These are phyloP conservation scores for Charaxes varanes DNA, from an alignment of 1,140 invertebrate genomes.

Conservation along the genomic window DNA sequence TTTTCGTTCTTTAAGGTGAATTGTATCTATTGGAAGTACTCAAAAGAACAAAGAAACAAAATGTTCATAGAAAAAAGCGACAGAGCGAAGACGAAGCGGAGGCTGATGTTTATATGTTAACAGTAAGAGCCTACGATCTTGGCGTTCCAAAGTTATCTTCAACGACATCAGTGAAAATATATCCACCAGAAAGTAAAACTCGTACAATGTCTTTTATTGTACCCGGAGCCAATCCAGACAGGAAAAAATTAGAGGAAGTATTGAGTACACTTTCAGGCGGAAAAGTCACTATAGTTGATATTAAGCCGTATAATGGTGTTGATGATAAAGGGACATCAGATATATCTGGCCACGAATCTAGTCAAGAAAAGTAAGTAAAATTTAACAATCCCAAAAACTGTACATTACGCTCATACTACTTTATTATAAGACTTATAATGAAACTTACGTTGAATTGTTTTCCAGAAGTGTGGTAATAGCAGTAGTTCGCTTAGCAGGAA, in stretches of 20 bases:
- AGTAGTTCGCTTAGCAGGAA: constrained; percentile 80
- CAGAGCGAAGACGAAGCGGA: constrained; percentile 62
- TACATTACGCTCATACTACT: neutral
- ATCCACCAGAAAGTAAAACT: constrained; percentile 79
- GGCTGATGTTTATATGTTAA: constrained; percentile 77
- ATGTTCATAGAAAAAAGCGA: constrained; percentile 64
- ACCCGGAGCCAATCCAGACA: constrained; percentile 82
- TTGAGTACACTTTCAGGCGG: constrained; percentile 85
- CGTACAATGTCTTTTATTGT: constrained; percentile 86
- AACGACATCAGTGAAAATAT: constrained; percentile 79
- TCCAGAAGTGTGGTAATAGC: constrained; percentile 85
- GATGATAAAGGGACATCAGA: constrained; percentile 67
- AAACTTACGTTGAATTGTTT: constrained; percentile 9
- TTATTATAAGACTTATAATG: neutral
- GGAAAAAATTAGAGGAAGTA: constrained; percentile 80
- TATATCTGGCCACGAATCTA: constrained; percentile 56
- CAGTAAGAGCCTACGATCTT: constrained; percentile 85
- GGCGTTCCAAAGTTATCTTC: constrained; percentile 84
- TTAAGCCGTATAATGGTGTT: constrained; percentile 79
- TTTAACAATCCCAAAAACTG: too few species aligned
- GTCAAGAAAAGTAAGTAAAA: constrained; percentile 65
- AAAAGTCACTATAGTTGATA: constrained; percentile 82
- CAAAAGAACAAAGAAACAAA: constrained; percentile 68
- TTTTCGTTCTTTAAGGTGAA: constrained; percentile 59
- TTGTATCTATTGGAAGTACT: constrained; percentile 70